phyloP scores from a whole-genome alignment of 2,888 invertebrate genomes.

The Melanotus villosus region DNA sequence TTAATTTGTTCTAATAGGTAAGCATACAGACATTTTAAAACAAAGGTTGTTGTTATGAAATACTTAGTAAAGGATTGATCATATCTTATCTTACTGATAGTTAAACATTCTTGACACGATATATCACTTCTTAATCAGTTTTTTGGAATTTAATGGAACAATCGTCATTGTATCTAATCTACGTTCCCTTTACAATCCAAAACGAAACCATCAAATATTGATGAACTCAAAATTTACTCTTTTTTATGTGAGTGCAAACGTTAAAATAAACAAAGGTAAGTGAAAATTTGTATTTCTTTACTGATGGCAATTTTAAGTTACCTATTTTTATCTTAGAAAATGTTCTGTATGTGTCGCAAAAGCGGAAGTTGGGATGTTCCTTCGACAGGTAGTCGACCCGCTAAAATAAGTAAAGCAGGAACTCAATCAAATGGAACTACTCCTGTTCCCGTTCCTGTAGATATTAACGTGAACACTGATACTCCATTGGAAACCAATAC shows the following conservation, averaged over 20 bases:
- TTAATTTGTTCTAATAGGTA: too few relatives aligned
- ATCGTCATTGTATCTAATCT: neutral
- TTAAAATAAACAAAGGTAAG: neutral
- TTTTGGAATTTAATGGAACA: neutral
- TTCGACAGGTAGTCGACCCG: neutral
- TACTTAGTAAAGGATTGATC: neutral
- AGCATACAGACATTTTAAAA: neutral
- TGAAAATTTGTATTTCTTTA: neutral
- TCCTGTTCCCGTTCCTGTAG: neutral
- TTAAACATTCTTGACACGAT: neutral
- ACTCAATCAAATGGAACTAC: neutral
- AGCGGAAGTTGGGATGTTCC: constrained; percentile 4
- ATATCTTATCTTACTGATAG: neutral
- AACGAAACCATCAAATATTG: too few relatives aligned
- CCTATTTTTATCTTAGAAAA: too few relatives aligned
- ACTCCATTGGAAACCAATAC: too few relatives aligned
- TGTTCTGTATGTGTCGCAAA: constrained; percentile 24
- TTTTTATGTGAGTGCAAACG: too few relatives aligned
- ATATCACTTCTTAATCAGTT: constrained; percentile 4
- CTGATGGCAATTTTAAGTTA: too few relatives aligned
- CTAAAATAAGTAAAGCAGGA: neutral
- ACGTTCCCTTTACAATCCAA: too few relatives aligned
- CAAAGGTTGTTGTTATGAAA: neutral
- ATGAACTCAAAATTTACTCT: too few relatives aligned
- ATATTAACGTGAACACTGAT: too few relatives aligned